Conservation (phyloP, 2,797 vertebrate species). For the Rhinella marina region DNA sequence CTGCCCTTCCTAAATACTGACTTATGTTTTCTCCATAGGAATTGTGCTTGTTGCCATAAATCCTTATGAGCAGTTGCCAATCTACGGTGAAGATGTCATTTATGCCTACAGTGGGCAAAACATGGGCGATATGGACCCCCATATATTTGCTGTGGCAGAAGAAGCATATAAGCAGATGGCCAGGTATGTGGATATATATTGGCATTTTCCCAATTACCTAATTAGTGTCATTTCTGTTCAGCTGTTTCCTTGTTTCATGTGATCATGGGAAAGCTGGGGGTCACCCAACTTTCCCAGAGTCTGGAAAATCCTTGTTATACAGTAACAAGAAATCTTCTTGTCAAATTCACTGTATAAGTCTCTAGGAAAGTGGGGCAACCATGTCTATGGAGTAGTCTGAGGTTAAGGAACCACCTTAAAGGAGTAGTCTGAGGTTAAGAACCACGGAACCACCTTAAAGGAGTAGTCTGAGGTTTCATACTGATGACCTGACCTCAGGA, state of each 20-base stretch:
- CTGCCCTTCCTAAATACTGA: not conserved
- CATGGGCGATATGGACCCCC: slow-evolving; percentile 97
- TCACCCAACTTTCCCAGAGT: not conserved
- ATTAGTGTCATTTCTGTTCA: not conserved
- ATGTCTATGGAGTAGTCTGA: too few relatives aligned
- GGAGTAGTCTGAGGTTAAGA: too few relatives aligned
- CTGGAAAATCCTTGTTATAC: too few relatives aligned
- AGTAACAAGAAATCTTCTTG: too few relatives aligned
- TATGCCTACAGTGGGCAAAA: slow-evolving; percentile 93
- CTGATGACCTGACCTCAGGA: too few relatives aligned
- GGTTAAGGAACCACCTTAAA: too few relatives aligned
- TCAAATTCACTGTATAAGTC: too few relatives aligned
- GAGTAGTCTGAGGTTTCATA: too few relatives aligned
- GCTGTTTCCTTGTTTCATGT: not conserved
- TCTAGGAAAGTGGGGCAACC: too few relatives aligned
- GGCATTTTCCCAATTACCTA: not conserved
- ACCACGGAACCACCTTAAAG: too few relatives aligned
- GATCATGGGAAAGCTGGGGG: not conserved
- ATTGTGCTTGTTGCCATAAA: slow-evolving; percentile 98
- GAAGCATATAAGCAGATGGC: slow-evolving; percentile 96
- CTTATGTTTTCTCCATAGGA: slow-evolving; percentile 71
- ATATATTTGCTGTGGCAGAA: slow-evolving; percentile 95
- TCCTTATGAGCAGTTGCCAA: slow-evolving; percentile 90
- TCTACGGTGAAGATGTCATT: slow-evolving; percentile 97
- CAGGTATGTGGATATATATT: slow-evolving; percentile 76